phyloP scores from a whole-genome alignment of 2,113 vertebrate species.

The Dissostichus mawsoni region DNA sequence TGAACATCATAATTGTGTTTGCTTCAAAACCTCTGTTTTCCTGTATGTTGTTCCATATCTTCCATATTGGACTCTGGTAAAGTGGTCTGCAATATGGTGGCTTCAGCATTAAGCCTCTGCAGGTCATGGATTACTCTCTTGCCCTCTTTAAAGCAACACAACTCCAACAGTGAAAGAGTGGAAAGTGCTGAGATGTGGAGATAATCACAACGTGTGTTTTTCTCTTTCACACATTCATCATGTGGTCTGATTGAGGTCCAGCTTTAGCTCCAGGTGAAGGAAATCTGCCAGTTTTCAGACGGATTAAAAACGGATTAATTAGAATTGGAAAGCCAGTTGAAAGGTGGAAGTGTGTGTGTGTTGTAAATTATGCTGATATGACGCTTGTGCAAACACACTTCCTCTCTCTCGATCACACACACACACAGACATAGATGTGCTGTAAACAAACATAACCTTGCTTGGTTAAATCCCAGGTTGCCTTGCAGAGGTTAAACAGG shows the following conservation, averaged over 20 bases:
- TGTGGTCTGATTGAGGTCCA: slow-evolving; percentile 47
- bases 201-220: slow-evolving; percentile 30
- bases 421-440: slow-evolving; percentile 15
- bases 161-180: neutral
- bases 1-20: no score
- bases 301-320: slow-evolving; percentile 71
- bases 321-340: slow-evolving; percentile 59
- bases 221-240: slow-evolving; percentile 22
- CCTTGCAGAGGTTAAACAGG: slow-evolving; percentile 53
- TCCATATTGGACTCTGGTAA: no score
- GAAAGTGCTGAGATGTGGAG: slow-evolving; percentile 32
- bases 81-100: neutral
- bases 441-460: slow-evolving; percentile 67
- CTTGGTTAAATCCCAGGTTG: slow-evolving; percentile 37
- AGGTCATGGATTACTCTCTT: slow-evolving; percentile 10
- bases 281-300: slow-evolving; percentile 42
- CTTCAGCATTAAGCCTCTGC: neutral
- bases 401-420: neutral
- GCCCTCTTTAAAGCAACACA: neutral
- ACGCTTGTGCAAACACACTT: slow-evolving; percentile 47
- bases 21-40: no score
- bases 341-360: slow-evolving; percentile 38
- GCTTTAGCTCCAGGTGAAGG: slow-evolving; percentile 63
- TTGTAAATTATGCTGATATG: slow-evolving; percentile 57
- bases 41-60: no score